A percentile compares a stretch with the other conserved stretches of the same genome.
Conservation (phyloP, 2,113 vertebrate genomes). For the Tapirus terrestris region DNA sequence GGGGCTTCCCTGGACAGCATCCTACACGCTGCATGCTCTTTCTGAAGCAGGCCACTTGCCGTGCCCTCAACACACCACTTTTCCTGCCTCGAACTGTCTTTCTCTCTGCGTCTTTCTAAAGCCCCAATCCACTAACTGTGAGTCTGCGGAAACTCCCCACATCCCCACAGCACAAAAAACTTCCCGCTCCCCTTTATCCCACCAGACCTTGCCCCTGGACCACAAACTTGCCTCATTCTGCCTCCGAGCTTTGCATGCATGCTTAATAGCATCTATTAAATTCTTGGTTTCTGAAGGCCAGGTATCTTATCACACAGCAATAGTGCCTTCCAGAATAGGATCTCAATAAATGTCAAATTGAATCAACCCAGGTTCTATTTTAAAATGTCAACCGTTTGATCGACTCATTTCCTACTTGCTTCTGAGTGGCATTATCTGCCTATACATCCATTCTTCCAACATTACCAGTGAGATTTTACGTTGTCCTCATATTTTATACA, state of each 20-base stretch:
- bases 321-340: conserved; percentile 20
- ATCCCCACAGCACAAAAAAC: background rate
- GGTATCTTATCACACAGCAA: background rate
- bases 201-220: background rate
- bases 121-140: background rate
- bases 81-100: background rate
- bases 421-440: conserved; percentile 38
- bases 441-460: background rate
- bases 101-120: background rate
- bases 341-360: background rate
- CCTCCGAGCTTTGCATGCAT: background rate
- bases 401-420: conserved; percentile 40
- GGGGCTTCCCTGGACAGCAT: background rate
- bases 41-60: background rate
- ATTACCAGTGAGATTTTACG: conserved; percentile 7
- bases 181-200: background rate
- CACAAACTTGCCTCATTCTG: background rate
- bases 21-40: background rate
- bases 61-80: background rate
- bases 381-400: conserved; percentile 54
- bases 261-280: background rate
- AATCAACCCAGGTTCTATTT: conserved; percentile 55
- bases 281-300: conserved; percentile 11
- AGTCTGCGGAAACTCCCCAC: background rate
- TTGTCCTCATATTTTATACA: conserved; percentile 1